A percentile compares a stretch with the other conserved stretches of the same genome.
Conservation (phyloP, 1,140 invertebrate genomes). For the Cephus cinctus region DNA sequence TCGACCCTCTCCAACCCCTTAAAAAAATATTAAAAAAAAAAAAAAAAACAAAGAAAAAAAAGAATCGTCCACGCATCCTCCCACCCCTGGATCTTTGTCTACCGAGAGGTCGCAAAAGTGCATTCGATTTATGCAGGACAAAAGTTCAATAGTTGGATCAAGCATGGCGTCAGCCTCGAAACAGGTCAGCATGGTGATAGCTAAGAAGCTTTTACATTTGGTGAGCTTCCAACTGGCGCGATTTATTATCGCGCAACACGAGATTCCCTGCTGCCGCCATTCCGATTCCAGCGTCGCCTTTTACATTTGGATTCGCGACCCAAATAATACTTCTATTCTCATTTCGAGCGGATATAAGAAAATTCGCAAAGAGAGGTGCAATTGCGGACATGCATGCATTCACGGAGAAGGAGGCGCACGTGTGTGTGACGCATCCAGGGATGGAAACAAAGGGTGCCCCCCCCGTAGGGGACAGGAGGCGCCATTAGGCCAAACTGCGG, state of each 20-base stretch:
- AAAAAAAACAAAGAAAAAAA: background rate
- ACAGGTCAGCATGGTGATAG: too few species aligned
- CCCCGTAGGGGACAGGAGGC: constrained; percentile 5
- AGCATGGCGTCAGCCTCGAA: too few species aligned
- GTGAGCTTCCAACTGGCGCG: constrained; percentile 26
- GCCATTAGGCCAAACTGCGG: constrained; percentile 16
- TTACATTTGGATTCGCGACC: too few species aligned
- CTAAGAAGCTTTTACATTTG: constrained; percentile 31
- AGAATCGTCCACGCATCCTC: background rate
- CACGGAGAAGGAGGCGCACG: background rate
- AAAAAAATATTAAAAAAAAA: too few species aligned
- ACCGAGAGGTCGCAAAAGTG: constrained; percentile 6
- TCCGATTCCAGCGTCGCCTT: too few species aligned
- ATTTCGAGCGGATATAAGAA: too few species aligned
- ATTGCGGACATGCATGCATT: too few species aligned
- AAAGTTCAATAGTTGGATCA: background rate
- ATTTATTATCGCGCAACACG: constrained; percentile 16
- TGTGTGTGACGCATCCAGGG: background rate
- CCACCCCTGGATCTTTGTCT: background rate
- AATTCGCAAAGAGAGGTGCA: too few species aligned
- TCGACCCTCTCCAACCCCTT: too few species aligned
- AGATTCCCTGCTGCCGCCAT: too few species aligned
- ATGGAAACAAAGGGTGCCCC: background rate
- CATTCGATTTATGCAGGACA: background rate
- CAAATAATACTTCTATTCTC: too few species aligned